Percentiles rank a stretch among this genome's conserved stretches.
These are phyloP conservation scores for Diplolepis rosae DNA, from an alignment of 2,888 invertebrate genomes.

Conservation along the genomic window DNA sequence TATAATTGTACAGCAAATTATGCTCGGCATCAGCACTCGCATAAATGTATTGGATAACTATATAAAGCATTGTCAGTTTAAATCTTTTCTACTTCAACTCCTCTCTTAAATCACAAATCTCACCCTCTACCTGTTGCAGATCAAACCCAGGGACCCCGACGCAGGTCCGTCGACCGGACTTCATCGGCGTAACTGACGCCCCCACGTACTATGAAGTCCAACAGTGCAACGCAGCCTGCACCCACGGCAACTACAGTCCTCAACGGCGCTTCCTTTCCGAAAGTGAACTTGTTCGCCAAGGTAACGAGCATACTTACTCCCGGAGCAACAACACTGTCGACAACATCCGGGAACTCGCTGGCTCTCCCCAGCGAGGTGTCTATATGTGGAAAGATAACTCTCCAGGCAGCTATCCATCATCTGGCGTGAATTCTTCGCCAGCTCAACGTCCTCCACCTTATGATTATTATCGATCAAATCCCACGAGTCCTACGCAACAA, in stretches of 20 bases:
- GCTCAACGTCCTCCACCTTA: constrained; percentile 55
- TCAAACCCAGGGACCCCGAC: constrained; percentile 95
- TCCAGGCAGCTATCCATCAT: constrained; percentile 77
- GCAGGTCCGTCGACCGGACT: constrained; percentile 90
- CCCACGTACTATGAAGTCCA: constrained; percentile 63
- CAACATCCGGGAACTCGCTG: constrained; percentile 91
- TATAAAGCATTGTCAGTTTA: constrained; percentile 54
- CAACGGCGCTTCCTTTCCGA: constrained; percentile 82
- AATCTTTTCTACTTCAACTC: constrained; percentile 34
- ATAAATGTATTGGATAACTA: constrained; percentile 61
- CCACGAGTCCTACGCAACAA: constrained; percentile 82
- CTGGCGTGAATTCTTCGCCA: constrained; percentile 52
- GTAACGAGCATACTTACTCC: constrained; percentile 78
- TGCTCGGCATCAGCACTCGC: constrained; percentile 66
- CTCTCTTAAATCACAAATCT: background rate
- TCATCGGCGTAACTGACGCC: constrained; percentile 81
- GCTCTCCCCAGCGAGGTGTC: constrained; percentile 88
- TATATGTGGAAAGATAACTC: constrained; percentile 88
- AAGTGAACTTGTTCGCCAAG: constrained; percentile 77
- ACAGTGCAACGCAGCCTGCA: constrained; percentile 55
- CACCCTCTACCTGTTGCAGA: constrained; percentile 75
- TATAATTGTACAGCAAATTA: constrained; percentile 70
- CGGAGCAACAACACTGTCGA: constrained; percentile 86
- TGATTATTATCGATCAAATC: constrained; percentile 81
- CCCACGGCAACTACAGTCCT: constrained; percentile 69